Percentiles rank a stretch among this genome's conserved stretches.
These are phyloP conservation scores for Elymnias hypermnestra DNA, from an alignment of 1,140 invertebrate genomes.

Conservation along the genomic window DNA sequence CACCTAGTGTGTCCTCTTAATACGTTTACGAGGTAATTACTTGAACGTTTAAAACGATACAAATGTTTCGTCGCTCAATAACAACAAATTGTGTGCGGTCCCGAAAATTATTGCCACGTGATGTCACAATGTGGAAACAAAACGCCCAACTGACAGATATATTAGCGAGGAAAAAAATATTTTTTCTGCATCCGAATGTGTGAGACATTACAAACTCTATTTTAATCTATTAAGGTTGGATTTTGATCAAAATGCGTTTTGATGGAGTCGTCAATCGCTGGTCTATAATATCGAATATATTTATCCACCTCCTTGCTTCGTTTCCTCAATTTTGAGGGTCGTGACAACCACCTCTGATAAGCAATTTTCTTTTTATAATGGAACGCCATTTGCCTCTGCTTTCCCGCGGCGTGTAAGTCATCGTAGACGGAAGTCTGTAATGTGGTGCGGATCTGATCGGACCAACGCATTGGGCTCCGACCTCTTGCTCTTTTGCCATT, in stretches of 20 bases:
- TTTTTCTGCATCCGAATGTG: slow-evolving; percentile 1
- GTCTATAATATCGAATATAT: too few relatives aligned
- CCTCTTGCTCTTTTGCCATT: too few relatives aligned
- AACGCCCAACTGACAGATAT: slow-evolving; percentile 65
- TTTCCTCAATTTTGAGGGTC: too few relatives aligned
- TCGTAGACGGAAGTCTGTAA: too few relatives aligned
- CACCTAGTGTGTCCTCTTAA: slow-evolving; percentile 10
- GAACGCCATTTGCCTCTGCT: too few relatives aligned
- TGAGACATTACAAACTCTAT: slow-evolving; percentile 22
- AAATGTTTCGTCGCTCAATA: slow-evolving; percentile 61
- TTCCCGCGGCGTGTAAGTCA: too few relatives aligned
- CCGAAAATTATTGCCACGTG: slow-evolving; percentile 44
- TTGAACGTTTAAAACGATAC: slow-evolving; percentile 48
- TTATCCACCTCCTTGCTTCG: too few relatives aligned
- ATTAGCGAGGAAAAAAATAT: slow-evolving; percentile 38
- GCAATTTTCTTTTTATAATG: too few relatives aligned
- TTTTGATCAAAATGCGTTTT: not conserved
- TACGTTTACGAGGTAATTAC: slow-evolving; percentile 50
- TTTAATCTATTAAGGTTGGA: not conserved
- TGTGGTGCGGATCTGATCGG: too few relatives aligned
- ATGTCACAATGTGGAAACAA: slow-evolving; percentile 51
- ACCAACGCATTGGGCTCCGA: too few relatives aligned
- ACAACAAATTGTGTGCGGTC: slow-evolving; percentile 49
- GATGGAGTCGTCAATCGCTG: not conserved
- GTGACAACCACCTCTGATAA: too few relatives aligned